phyloP scores from a whole-genome alignment of 2,113 vertebrate genomes.

The Lanius collurio region DNA sequence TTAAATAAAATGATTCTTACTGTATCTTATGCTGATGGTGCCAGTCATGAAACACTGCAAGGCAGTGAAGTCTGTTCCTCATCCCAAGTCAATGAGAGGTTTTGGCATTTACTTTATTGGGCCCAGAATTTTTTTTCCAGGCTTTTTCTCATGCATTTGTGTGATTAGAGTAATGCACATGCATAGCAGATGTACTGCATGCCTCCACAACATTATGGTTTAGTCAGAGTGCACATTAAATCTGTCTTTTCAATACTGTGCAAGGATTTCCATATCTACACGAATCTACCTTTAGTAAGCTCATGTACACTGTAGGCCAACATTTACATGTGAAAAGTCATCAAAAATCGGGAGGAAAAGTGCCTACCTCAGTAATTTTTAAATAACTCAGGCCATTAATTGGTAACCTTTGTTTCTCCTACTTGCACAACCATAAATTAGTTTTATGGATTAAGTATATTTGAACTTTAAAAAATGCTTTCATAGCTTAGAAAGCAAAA shows the following conservation, averaged over 20 bases:
- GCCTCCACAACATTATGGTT: not conserved
- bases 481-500: constrained; percentile 71
- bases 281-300: not conserved
- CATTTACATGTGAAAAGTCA: constrained; percentile 71
- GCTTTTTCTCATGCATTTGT: not conserved
- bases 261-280: constrained; percentile 26
- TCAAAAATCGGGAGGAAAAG: constrained; percentile 69
- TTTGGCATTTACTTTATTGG: not conserved
- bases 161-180: not conserved
- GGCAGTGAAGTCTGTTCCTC: not conserved
- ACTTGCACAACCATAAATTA: constrained; percentile 75
- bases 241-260: not conserved
- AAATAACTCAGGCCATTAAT: constrained; percentile 75
- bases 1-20: not conserved
- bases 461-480: constrained; percentile 81
- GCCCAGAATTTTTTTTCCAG: not conserved
- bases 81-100: not conserved
- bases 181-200: not conserved
- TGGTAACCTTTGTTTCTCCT: constrained; percentile 78
- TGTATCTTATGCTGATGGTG: not conserved
- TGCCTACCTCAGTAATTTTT: constrained; percentile 75
- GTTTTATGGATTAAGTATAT: constrained; percentile 81
- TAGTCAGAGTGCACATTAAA: not conserved
- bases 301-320: not conserved
- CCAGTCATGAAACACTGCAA: not conserved